Evolutionary conservation across 2,113 vertebrate genomes (phyloP), one percentile per base, ranked within the genome.

Genomic region (Plestiodon gilberti): DNA sequence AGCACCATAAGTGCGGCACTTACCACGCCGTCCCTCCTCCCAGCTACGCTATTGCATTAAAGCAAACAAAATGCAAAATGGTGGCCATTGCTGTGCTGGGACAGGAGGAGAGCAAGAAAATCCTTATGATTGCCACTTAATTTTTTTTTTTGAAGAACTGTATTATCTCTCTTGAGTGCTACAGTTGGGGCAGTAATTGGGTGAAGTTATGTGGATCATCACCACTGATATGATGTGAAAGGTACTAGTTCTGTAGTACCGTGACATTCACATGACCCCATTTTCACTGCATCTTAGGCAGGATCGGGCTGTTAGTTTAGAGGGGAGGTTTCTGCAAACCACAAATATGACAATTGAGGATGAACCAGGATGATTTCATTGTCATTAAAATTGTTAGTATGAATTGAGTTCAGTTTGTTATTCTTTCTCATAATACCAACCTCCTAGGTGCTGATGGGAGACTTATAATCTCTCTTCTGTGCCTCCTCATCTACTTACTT

Each of bases 371-470:
- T 43, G 38, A 28, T 28, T 43, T 30, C 69, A 70, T 15, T 70
- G n/a, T 23, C 28, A 8, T 74, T 83, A 62, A 74, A 80, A 64
- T 64, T 30, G 10, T 30, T 11, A 23, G 40, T 80, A 40, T 35
- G 40, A 11, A 78, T 14, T 14, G 14, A 80, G 35, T 17, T 40
- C 35, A 59, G 59, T 79, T 38, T 79, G 35, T 62, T 79, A 61
- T 11, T n/a, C 30, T n/a, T 15, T 77, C 17, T 79, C 15, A 28
- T 80, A 33, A 57, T 48, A 59, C 1, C 23, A 52, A 35, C 25
- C 81, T 83, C 38, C 38, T 57, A 8, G 43, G 4, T 35, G 22
- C 0, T 0, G 22, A 7, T 25, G 40, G 79, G 69, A 88, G 83
- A 70, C 14, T 69, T 80, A 78, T 69, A 78, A 83, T 64, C 0